Evolutionary conservation across 2,888 invertebrate species (phyloP), one percentile per base, ranked within the genome.

Genomic region (Dichetophora obliterata): DNA sequence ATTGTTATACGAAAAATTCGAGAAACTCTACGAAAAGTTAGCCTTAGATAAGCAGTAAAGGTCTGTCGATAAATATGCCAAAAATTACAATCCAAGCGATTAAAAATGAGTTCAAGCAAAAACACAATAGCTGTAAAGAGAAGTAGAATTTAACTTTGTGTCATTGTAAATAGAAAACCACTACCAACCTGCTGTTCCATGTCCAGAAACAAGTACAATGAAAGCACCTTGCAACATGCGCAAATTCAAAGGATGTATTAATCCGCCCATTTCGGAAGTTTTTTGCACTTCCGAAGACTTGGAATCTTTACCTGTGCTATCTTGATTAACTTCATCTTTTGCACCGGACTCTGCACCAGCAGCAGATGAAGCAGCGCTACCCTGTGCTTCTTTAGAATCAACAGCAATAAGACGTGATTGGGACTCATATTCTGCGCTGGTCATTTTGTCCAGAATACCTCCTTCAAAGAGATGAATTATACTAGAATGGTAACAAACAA

Each of bases 141-240:
- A 34, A 63, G 0, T 4, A 19, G 19, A 37, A 37, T 5, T 19
- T 2, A 65, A n/a, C 5, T 27, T 65, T n/a, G 34, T 14, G 37
- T 27, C n/a, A 65, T 34, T 19, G 19, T 19, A 4, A 34, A 14
- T 31, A 16, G 9, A 61, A 16, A 16, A 8, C 11, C n/a, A 9
- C 3, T 34, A 27, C n/a, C 79, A 66, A 89, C 89, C 85, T 84
- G 94, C 92, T 65, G 92, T 84, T 9, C 91, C 84, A 84, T 92
- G 91, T 31, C 94, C 95, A 66, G 93, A 91, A 9, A 92, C 90
- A 8, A 94, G 90, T 54, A 94, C 90, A 85, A 93, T 93, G 86
- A 95, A 95, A 5, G 94, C 93, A 5, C 94, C 94, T 79, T 93
- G 93, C 0, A 95, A 86, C 92, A 94, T 94, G 83, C 92, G 91